Base-by-base conservation (phyloP, 1,140 invertebrate species). In the Pristionchus pacificus region DNA sequence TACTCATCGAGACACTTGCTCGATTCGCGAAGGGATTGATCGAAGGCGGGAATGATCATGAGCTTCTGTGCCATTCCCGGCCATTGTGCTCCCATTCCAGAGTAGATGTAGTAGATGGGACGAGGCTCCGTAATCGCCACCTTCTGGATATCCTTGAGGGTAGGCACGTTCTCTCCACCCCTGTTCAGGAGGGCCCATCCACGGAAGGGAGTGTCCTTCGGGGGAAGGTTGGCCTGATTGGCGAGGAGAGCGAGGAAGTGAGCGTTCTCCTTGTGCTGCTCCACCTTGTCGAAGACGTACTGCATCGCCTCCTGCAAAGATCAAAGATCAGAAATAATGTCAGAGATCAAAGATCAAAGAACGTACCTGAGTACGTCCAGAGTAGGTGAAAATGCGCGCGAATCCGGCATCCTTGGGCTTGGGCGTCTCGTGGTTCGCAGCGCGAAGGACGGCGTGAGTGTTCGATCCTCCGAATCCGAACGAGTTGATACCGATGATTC, bases 381-480 rank as follows among this genome's bases (percentile, higher is more conserved):
- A 91, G 63, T 91, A 89, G 2, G 89, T 85, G 25, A 93, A 87
- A 6, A 96, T 85, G 68, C 58, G 71, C 64, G 65, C 63, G 30
- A 49, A 73, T 24, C 27, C n/a, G 31, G 58, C 3, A 6, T 85
- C 84, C 19, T 68, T 49, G n/a, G 72, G 24, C 88, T 59, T 49
- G 38, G 38, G 24, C 71, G 71, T 55, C 68, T 66, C 65, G 33
- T 60, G 70, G 27, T 71, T 63, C 24, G 77, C 69, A 62, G 80
- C 76, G 27, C 68, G 66, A 31, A 97, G 85, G 65, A 98, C 86
- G 0, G 93, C 85, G 85, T 97, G 95, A 19, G 92, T 93, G 86
- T 98, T 98, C 28, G 93, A 92, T 62, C 95, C 95, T 68, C 95
- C 95, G 86, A 97, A 97, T 25, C 95, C 95, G 85, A 98, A 98